Conservation (phyloP, 1,140 invertebrate species). For the Bradynema listronoti region DNA sequence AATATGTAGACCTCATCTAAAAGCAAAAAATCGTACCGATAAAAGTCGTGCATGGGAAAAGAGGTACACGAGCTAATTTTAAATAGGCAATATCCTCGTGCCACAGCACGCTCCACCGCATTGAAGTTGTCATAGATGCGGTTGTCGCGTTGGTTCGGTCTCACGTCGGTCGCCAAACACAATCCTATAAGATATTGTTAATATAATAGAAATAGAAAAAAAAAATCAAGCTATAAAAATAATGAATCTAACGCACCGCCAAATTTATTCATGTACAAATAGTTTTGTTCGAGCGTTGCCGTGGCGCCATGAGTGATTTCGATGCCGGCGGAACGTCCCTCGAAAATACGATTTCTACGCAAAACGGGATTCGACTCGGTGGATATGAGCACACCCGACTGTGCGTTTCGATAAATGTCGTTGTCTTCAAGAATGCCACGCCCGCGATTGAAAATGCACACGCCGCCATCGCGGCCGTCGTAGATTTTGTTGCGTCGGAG, state of each 20-base stretch:
- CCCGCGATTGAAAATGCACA: conserved; percentile 97
- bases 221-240: too few relatives aligned
- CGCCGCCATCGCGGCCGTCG: conserved; percentile 88
- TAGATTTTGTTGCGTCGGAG: conserved; percentile 90
- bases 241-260: conserved; percentile 75
- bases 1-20: not conserved
- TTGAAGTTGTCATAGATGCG: conserved; percentile 97
- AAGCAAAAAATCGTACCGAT: conserved; percentile 64
- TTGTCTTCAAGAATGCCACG: conserved; percentile 89
- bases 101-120: conserved; percentile 91
- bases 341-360: conserved; percentile 87
- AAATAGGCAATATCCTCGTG: conserved; percentile 91
- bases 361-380: conserved; percentile 91
- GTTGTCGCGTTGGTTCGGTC: conserved; percentile 83
- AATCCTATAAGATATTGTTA: conserved; percentile 60
- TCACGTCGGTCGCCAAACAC: conserved; percentile 89
- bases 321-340: conserved; percentile 90
- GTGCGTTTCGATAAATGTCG: conserved; percentile 95
- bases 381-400: conserved; percentile 93
- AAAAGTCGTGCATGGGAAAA: conserved; percentile 99
- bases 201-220: too few relatives aligned
- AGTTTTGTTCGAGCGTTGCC: conserved; percentile 67
- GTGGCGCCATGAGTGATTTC: conserved; percentile 98
- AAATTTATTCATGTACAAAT: conserved; percentile 95
- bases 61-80: conserved; percentile 98